Evolutionary conservation across 1,140 invertebrate genomes (phyloP), one percentile per base, ranked within the genome.

Genomic region (Neodiprion virginianus): DNA sequence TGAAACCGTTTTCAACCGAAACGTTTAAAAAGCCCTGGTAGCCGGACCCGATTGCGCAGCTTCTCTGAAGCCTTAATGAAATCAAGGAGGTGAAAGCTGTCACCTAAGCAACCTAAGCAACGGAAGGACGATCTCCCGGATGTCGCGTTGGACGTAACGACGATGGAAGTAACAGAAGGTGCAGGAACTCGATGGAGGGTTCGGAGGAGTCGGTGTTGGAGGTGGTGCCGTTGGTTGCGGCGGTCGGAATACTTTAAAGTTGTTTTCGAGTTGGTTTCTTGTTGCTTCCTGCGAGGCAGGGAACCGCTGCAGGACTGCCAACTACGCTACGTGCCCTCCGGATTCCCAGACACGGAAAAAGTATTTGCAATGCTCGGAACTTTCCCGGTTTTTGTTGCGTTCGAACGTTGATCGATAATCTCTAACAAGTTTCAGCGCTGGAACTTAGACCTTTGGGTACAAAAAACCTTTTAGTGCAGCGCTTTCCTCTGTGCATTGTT

Each of bases 241-340:
- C n/a, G 53, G 53, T 61, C 53, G 53, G 53, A 61, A 61, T 61
- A 61, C 53, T 61, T 61, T 61, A 61, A 61, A 61, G 11, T 61
- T 61, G 53, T 61, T 61, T 61, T 17, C 11, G 11, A 61, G 53
- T 61, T 61, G 53, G 11, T 61, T 61, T 61, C 53, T 17, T 61
- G 53, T 61, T 61, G 11, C 53, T 17, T 61, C 8, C 28, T 40
- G 28, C 28, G 28, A 40, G 28, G 28, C 28, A 40, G 28, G n/a
- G 8, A 61, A 61, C 53, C 53, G 28, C 53, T 61, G 53, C 53
- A 61, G 53, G n/a, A 61, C 53, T 61, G 53, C 11, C 11, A 8
- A 40, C 28, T 4, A 40, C 28, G 28, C 28, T 40, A 40, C 28
- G 5, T 40, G 28, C 28, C 28, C 28, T 2, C 28, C 28, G 28